Percentiles rank a stretch among this genome's conserved stretches.
phyloP scores from a whole-genome alignment of 2,113 vertebrate genomes.

The Budorcas taxicolor region DNA sequence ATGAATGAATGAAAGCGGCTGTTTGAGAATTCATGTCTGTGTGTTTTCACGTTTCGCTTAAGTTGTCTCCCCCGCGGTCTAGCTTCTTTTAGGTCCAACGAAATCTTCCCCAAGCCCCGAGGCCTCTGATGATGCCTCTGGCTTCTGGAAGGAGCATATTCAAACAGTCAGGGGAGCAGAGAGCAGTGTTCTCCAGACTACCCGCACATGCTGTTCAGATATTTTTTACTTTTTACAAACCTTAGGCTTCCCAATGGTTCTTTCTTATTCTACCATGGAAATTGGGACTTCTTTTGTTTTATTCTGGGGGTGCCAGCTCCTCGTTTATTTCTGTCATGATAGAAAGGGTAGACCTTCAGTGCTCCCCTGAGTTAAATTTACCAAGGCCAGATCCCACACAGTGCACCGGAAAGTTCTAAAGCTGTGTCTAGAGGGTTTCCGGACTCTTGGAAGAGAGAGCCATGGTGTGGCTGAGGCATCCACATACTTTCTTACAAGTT shows the following conservation, averaged over 20 bases:
- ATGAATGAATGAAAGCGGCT: constrained; percentile 20
- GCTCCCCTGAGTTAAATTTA: background rate
- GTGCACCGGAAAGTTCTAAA: background rate
- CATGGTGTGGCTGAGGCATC: accelerated
- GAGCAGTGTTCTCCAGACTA: background rate
- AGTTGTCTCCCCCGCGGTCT: background rate
- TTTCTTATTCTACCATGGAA: background rate
- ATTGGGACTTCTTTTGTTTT: background rate
- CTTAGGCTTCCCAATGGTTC: background rate
- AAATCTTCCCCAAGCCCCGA: background rate
- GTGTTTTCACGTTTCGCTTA: background rate
- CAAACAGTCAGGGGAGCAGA: background rate
- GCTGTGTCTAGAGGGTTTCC: background rate
- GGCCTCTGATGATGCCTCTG: background rate
- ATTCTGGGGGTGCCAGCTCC: background rate
- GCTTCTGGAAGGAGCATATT: background rate
- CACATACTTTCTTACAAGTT: background rate
- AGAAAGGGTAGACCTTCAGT: background rate
- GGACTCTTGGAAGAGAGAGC: background rate
- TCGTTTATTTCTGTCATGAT: background rate
- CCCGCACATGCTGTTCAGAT: background rate
- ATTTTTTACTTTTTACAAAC: background rate
- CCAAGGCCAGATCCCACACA: background rate
- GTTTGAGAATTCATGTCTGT: background rate
- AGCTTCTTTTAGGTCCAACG: constrained; percentile 28